Evolutionary conservation across 2,888 invertebrate genomes (phyloP).

Genomic region (Aphodius sticticus): DNA sequence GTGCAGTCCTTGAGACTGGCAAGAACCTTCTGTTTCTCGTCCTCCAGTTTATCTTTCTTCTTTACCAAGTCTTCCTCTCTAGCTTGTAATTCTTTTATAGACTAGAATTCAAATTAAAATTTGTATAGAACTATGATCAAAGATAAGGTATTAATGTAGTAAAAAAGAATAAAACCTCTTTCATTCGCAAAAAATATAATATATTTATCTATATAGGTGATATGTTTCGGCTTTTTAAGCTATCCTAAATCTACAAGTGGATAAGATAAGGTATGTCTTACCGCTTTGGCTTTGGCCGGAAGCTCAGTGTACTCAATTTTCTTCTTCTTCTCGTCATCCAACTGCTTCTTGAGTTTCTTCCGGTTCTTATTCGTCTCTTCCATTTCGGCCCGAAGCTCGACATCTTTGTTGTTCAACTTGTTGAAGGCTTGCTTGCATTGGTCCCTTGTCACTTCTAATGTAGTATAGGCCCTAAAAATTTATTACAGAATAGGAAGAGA

Average conservation of each 20-base stretch:
- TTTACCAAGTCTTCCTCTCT: conserved; percentile 59
- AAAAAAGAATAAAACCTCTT: no score
- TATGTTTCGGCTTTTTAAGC: no score
- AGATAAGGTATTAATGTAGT: no score
- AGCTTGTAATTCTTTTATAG: conserved; percentile 32
- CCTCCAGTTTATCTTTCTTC: conserved; percentile 66
- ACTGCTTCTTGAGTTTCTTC: conserved; percentile 74
- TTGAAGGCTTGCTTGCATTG: conserved; percentile 69
- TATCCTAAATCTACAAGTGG: no score
- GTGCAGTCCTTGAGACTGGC: conserved; percentile 73
- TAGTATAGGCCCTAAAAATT: conserved; percentile 65
- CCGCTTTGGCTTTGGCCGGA: conserved; percentile 78
- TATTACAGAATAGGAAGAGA: conserved; percentile 34
- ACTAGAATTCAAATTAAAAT: conserved; percentile 6
- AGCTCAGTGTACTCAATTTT: conserved; percentile 69
- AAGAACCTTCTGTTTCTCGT: conserved; percentile 67
- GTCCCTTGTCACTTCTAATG: conserved; percentile 66
- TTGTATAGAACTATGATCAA: neutral
- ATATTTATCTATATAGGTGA: no score
- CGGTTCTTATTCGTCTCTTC: conserved; percentile 75
- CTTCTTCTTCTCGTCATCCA: conserved; percentile 73
- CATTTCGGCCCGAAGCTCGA: conserved; percentile 71
- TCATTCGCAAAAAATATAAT: no score
- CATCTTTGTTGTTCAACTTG: conserved; percentile 71
- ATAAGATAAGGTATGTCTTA: conserved; percentile 50